Evolutionary conservation across 2,797 vertebrate species (phyloP).

Genomic region (Pseudomugil tenellus): DNA sequence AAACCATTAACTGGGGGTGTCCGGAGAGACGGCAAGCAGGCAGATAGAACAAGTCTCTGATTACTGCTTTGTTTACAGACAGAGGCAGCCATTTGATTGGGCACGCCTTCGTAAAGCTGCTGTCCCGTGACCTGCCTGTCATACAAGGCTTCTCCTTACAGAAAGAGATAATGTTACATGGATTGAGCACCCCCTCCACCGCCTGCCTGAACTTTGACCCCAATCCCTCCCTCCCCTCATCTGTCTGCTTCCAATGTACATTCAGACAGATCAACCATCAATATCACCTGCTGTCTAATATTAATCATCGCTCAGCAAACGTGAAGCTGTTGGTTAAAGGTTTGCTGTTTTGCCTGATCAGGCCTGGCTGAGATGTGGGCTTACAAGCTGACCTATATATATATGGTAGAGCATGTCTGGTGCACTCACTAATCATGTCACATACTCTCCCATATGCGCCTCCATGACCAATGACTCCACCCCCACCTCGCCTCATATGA

Average conservation of each 20-base stretch:
- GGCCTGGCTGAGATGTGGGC: slow-evolving; percentile 5
- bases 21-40: slow-evolving; percentile 17
- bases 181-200: slow-evolving; percentile 19
- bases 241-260: slow-evolving; percentile 29
- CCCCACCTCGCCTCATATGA: slow-evolving; percentile 17
- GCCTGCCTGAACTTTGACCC: slow-evolving; percentile 62
- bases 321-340: slow-evolving; percentile 28
- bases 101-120: slow-evolving; percentile 49
- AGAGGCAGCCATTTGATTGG: slow-evolving; percentile 49
- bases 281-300: slow-evolving; percentile 44
- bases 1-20: neutral
- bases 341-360: slow-evolving; percentile 22
- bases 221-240: slow-evolving; percentile 39
- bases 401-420: slow-evolving; percentile 33
- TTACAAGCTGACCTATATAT: slow-evolving; percentile 34
- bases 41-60: slow-evolving; percentile 33
- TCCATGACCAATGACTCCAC: slow-evolving; percentile 27
- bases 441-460: slow-evolving; percentile 35
- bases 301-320: slow-evolving; percentile 21
- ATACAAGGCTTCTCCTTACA: slow-evolving; percentile 57
- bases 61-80: slow-evolving; percentile 57
- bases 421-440: slow-evolving; percentile 34
- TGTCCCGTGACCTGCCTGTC: slow-evolving; percentile 64
- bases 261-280: slow-evolving; percentile 20
- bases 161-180: slow-evolving; percentile 58